Conservation (phyloP, 2,113 vertebrate genomes). For the Bettongia penicillata region DNA sequence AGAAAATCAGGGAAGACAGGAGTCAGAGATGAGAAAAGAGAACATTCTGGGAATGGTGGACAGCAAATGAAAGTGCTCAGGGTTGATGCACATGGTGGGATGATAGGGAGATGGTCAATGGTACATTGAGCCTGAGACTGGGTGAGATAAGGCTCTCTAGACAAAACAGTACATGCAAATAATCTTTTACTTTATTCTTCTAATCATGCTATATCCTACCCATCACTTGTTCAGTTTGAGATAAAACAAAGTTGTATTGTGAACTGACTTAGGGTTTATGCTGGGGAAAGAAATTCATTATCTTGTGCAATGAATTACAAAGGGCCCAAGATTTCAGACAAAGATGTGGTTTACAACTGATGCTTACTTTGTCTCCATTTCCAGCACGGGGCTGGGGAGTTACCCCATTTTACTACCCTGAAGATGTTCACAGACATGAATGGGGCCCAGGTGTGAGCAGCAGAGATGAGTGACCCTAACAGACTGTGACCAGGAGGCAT, state of each 20-base stretch:
- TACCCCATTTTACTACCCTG: background rate
- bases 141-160: background rate
- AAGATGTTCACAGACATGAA: background rate
- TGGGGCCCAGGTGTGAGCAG: background rate
- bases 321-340: background rate
- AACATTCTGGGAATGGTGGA: background rate
- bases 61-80: background rate
- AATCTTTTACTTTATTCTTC: background rate
- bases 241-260: background rate
- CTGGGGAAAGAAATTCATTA: background rate
- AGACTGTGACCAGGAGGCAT: background rate
- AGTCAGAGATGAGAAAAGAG: background rate
- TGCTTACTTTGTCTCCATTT: background rate
- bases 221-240: background rate
- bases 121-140: background rate
- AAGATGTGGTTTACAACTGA: background rate
- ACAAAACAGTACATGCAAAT: background rate
- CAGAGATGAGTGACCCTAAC: background rate
- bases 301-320: background rate
- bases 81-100: background rate
- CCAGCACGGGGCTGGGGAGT: background rate
- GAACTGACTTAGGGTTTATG: background rate
- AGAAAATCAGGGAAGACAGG: background rate
- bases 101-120: background rate
- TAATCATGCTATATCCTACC: background rate